These are phyloP conservation scores for Drosophila buzzatii DNA, from an alignment of 2,888 invertebrate species.

Conservation along the genomic window DNA sequence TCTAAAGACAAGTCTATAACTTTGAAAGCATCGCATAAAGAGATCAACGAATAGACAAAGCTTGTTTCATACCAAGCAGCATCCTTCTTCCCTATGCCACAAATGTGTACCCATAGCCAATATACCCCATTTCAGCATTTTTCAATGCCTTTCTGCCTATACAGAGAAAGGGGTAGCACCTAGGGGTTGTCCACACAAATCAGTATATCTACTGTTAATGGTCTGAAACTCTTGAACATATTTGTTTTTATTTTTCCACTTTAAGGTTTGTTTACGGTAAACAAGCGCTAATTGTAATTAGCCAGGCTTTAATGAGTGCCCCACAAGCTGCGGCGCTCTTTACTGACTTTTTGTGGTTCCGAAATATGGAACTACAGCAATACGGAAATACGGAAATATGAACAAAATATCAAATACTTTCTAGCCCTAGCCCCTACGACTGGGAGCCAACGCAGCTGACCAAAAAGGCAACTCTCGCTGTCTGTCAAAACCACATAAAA, in stretches of 20 bases:
- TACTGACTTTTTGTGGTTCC: slow-evolving; percentile 24
- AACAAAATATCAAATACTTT: slow-evolving; percentile 22
- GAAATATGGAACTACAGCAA: slow-evolving; percentile 22
- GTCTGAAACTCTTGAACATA: slow-evolving; percentile 38
- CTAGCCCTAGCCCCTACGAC: slow-evolving; percentile 24
- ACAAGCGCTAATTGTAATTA: slow-evolving; percentile 72
- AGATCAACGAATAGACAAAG: too few relatives aligned
- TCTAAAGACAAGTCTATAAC: too few relatives aligned
- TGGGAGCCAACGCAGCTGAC: slow-evolving; percentile 51
- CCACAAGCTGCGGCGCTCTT: slow-evolving; percentile 26
- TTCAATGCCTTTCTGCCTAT: not conserved
- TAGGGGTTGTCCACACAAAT: slow-evolving; percentile 12
- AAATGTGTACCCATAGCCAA: not conserved
- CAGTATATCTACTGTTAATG: slow-evolving; percentile 25
- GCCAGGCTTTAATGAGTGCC: slow-evolving; percentile 53
- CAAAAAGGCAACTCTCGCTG: slow-evolving; percentile 17
- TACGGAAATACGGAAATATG: slow-evolving; percentile 8
- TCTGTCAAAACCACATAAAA: slow-evolving; percentile 38
- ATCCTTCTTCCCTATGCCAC: not conserved
- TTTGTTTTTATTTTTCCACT: slow-evolving; percentile 3
- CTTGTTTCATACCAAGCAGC: not conserved
- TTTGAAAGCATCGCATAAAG: too few relatives aligned
- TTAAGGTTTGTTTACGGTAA: slow-evolving; percentile 57
- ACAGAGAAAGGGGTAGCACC: not conserved
- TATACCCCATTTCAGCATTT: not conserved